Percentiles rank a stretch among this genome's conserved stretches.
These are phyloP conservation scores for Drosophila demipolita DNA, from an alignment of 2,888 invertebrate species.

Conservation along the genomic window DNA sequence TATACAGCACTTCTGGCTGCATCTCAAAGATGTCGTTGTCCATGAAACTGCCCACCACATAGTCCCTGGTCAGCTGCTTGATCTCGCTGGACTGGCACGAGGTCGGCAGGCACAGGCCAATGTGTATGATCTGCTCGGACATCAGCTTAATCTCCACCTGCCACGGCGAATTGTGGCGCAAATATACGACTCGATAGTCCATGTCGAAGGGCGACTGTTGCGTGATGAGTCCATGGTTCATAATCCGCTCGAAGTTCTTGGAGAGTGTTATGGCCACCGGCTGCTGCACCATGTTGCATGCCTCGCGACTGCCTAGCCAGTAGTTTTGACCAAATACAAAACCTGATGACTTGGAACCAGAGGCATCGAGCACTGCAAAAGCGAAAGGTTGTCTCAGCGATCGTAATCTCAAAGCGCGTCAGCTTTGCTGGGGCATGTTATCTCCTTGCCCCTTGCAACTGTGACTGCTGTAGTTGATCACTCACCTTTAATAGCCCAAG, in stretches of 20 bases:
- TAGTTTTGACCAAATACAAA: conserved; percentile 87
- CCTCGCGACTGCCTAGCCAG: conserved; percentile 87
- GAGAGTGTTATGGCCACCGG: conserved; percentile 83
- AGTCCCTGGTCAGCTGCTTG: conserved; percentile 81
- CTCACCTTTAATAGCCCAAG: conserved; percentile 87
- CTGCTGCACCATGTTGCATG: conserved; percentile 85
- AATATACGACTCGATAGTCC: conserved; percentile 84
- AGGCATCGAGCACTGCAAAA: conserved; percentile 86
- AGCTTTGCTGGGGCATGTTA: not conserved
- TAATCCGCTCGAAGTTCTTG: conserved; percentile 80
- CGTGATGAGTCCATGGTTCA: conserved; percentile 83
- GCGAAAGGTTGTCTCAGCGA: conserved; percentile 3
- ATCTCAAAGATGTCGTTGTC: conserved; percentile 83
- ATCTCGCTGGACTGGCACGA: conserved; percentile 85
- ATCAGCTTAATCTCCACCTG: conserved; percentile 85
- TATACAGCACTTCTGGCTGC: conserved; percentile 82
- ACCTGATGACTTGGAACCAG: conserved; percentile 86
- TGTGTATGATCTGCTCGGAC: conserved; percentile 85
- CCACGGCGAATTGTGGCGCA: conserved; percentile 85
- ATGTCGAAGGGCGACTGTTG: conserved; percentile 83
- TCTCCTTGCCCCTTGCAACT: not conserved
- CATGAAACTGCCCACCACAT: conserved; percentile 75
- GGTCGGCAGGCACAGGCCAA: conserved; percentile 86
- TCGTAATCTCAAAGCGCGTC: too few relatives aligned
- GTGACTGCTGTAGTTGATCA: conserved; percentile 34